Evolutionary conservation across 2,797 vertebrate species (phyloP).

Genomic region (Echiichthys vipera): DNA sequence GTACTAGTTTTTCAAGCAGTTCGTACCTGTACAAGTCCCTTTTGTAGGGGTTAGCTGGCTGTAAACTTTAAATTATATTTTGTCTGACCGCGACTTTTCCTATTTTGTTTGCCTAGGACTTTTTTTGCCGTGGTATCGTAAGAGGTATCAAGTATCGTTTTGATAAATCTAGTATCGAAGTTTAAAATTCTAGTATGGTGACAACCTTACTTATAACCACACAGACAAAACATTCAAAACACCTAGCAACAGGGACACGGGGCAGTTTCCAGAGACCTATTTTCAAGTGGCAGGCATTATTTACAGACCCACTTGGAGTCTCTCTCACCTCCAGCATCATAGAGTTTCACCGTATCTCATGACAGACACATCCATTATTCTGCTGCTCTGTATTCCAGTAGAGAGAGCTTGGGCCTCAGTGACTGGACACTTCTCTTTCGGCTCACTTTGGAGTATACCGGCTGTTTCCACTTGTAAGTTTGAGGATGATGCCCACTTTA

Average conservation of each 20-base stretch:
- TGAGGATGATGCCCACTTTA: constrained; percentile 51
- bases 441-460: constrained; percentile 37
- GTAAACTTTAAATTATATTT: too few relatives aligned
- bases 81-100: too few relatives aligned
- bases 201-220: too few relatives aligned
- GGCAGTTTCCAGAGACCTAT: constrained; percentile 73
- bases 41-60: too few relatives aligned
- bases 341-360: constrained; percentile 77
- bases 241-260: constrained; percentile 48
- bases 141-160: too few relatives aligned
- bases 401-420: constrained; percentile 52
- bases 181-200: too few relatives aligned
- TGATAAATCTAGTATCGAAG: too few relatives aligned
- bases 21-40: too few relatives aligned
- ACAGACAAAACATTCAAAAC: constrained; percentile 37
- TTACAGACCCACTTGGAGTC: constrained; percentile 77
- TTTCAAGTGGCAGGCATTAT: constrained; percentile 79
- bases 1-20: too few relatives aligned
- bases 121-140: too few relatives aligned
- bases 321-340: constrained; percentile 79
- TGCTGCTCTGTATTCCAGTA: constrained; percentile 72
- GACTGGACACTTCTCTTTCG: constrained; percentile 63
- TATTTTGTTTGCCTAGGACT: too few relatives aligned
- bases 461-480: constrained; percentile 41
- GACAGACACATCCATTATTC: constrained; percentile 78